These are phyloP conservation scores for Dromiciops gliroides DNA, from an alignment of 2,113 vertebrate genomes.

Conservation along the genomic window DNA sequence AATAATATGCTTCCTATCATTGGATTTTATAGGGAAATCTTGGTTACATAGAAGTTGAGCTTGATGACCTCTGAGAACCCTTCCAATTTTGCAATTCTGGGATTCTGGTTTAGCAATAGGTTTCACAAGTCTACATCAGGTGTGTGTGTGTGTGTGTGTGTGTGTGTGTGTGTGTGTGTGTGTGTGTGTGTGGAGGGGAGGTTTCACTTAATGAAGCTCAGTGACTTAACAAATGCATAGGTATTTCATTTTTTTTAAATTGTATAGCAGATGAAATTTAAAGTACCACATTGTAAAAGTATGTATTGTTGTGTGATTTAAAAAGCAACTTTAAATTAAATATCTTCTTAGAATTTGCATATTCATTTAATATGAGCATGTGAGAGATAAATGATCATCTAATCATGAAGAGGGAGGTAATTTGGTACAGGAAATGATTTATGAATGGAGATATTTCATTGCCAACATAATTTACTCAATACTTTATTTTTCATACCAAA, in stretches of 20 bases:
- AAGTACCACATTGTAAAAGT: not conserved
- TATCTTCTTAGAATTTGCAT: not conserved
- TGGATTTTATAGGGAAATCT: not conserved
- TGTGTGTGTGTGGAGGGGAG: too few relatives aligned
- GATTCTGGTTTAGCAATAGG: not conserved
- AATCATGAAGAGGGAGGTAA: constrained; percentile 33
- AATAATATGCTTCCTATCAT: not conserved
- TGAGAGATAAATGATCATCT: constrained; percentile 1
- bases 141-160: too few relatives aligned
- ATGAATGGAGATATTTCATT: constrained; percentile 21
- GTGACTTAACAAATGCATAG: not conserved
- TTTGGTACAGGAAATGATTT: constrained; percentile 36
- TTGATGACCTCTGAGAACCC: not conserved
- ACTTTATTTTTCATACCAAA: constrained; percentile 5
- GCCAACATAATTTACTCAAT: constrained; percentile 43
- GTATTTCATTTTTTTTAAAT: not conserved
- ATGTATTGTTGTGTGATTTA: constrained; percentile 27
- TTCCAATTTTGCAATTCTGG: not conserved
- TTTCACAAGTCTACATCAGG: not conserved
- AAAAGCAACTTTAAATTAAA: constrained; percentile 48
- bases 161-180: too few relatives aligned
- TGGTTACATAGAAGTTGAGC: not conserved
- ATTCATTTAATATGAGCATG: constrained; percentile 17
- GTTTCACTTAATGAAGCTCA: not conserved
- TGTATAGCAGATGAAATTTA: constrained; percentile 27